phyloP scores from a whole-genome alignment of 2,888 invertebrate species.

The Watsonalla cultraria region DNA sequence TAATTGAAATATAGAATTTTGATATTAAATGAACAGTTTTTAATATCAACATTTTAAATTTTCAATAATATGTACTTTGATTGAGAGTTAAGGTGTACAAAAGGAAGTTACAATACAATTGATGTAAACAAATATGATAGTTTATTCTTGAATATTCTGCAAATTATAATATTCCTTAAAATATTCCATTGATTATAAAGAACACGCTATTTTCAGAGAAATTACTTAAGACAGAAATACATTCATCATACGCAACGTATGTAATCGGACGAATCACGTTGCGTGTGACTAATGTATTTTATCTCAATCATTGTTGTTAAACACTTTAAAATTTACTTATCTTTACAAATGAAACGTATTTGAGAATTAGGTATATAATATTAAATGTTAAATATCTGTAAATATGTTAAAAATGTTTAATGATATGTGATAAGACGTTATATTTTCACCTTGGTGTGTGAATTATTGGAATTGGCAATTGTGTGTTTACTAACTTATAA shows the following conservation, averaged over 20 bases:
- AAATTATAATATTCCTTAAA: background rate
- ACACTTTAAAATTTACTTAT: background rate
- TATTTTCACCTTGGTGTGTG: constrained; percentile 20
- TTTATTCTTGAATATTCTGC: background rate
- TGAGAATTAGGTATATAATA: background rate
- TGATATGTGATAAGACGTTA: constrained; percentile 44
- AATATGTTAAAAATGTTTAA: constrained; percentile 52
- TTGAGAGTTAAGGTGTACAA: background rate
- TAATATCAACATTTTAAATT: too few species aligned
- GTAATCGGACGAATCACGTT: background rate
- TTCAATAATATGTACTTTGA: too few species aligned
- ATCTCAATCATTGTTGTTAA: background rate
- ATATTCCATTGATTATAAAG: too few species aligned
- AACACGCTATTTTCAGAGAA: background rate
- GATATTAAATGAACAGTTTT: too few species aligned
- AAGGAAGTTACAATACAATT: background rate
- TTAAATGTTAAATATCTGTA: constrained; percentile 37
- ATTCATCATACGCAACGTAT: background rate
- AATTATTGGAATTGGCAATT: constrained; percentile 37
- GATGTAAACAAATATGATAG: background rate
- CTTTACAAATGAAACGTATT: background rate
- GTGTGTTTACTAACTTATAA: constrained; percentile 22
- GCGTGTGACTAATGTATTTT: too few species aligned
- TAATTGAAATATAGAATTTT: too few species aligned
- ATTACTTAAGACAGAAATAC: background rate